These are phyloP conservation scores for Sesia bembeciformis DNA, from an alignment of 2,888 invertebrate genomes.

Conservation along the genomic window DNA sequence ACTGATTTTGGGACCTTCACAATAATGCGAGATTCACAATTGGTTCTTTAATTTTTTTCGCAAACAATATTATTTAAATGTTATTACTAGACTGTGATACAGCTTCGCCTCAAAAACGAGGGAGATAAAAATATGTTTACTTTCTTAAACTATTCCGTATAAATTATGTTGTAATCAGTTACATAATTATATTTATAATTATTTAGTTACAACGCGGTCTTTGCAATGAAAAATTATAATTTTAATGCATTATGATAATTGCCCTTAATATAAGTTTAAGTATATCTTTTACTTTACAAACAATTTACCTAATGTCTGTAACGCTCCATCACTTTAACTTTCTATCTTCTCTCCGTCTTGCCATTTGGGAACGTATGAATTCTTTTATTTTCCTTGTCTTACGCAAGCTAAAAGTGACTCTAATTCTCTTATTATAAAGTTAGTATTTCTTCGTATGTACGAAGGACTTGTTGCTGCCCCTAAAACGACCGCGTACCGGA, in stretches of 20 bases:
- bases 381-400: slow-evolving; percentile 25
- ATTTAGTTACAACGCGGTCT: no score
- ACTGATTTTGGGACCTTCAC: not conserved
- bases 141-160: no score
- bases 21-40: not conserved
- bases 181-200: no score
- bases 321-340: slow-evolving; percentile 53
- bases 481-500: slow-evolving; percentile 46
- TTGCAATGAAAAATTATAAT: no score
- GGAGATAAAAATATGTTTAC: no score
- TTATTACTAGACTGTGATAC: no score
- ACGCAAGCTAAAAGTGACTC: slow-evolving; percentile 28
- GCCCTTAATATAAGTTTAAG: no score
- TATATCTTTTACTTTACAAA: slow-evolving; percentile 12
- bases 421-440: slow-evolving; percentile 30
- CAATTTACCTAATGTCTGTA: slow-evolving; percentile 40
- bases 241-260: no score
- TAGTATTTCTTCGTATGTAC: slow-evolving; percentile 31
- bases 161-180: no score
- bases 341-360: slow-evolving; percentile 33
- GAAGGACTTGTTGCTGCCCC: slow-evolving; percentile 61
- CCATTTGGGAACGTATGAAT: slow-evolving; percentile 43
- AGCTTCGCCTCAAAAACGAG: no score
- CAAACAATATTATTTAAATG: no score
- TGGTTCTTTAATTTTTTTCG: no score